Conservation (phyloP, 2,113 vertebrate species). For the Ancistrus triradiatus region DNA sequence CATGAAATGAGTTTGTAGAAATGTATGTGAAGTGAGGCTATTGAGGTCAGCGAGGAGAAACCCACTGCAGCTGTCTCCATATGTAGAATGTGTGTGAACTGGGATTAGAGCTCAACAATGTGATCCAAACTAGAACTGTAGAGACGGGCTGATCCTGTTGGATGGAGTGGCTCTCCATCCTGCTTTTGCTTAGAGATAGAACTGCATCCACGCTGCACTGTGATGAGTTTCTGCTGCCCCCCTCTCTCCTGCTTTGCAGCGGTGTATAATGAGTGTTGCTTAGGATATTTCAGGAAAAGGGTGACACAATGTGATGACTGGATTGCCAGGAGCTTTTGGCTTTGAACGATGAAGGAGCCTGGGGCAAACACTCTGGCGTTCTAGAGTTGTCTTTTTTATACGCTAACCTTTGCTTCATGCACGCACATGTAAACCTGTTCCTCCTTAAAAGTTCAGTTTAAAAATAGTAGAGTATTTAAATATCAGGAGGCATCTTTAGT, state of each 20-base stretch:
- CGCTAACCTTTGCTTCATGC: slow-evolving; percentile 35
- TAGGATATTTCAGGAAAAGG: slow-evolving; percentile 30
- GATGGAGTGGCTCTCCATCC: no score
- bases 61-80: background rate
- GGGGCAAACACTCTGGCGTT: no score
- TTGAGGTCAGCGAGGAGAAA: background rate
- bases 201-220: background rate
- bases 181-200: background rate
- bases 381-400: slow-evolving; percentile 30
- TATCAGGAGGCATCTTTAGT: no score
- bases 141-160: no score
- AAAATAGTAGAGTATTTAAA: no score
- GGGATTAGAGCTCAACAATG: slow-evolving; percentile 31
- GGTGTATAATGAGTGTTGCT: slow-evolving; percentile 13
- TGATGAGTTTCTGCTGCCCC: background rate
- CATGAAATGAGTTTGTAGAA: background rate
- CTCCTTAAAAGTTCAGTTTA: slow-evolving; percentile 35
- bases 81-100: background rate
- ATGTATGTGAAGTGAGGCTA: slow-evolving; percentile 5
- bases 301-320: background rate
- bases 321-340: slow-evolving; percentile 26
- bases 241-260: slow-evolving; percentile 13
- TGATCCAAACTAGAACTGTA: slow-evolving; percentile 4
- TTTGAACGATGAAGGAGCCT: slow-evolving; percentile 30
- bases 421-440: slow-evolving; percentile 50